These are phyloP conservation scores for Melanchra persicariae DNA, from an alignment of 2,888 invertebrate species.

Conservation along the genomic window DNA sequence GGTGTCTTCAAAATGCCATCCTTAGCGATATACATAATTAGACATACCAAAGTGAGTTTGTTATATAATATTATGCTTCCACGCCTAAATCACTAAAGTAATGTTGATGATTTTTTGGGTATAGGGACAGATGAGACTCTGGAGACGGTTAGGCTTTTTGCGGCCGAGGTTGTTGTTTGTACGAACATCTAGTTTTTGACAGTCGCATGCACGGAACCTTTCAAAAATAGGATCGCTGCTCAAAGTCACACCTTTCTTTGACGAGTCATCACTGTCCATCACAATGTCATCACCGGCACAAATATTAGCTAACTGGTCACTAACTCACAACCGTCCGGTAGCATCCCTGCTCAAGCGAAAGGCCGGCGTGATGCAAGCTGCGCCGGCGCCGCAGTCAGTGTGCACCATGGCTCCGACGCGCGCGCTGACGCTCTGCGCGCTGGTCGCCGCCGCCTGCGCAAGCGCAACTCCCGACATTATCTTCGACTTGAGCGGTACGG, in stretches of 20 bases:
- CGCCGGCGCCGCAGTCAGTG: constrained; percentile 41
- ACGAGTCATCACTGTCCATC: not conserved
- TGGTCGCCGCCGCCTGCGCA: constrained; percentile 41
- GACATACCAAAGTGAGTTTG: too few relatives aligned
- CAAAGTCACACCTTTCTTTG: not conserved
- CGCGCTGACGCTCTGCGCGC: constrained; percentile 57
- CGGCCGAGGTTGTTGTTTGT: too few relatives aligned
- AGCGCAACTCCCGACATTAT: constrained; percentile 52
- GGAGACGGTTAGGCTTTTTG: too few relatives aligned
- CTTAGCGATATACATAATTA: too few relatives aligned
- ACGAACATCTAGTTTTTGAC: too few relatives aligned
- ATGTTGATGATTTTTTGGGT: too few relatives aligned
- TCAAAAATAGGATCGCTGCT: not conserved
- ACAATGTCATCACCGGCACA: constrained; percentile 14
- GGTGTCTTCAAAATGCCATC: too few relatives aligned
- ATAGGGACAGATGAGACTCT: too few relatives aligned
- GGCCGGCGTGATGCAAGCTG: constrained; percentile 49
- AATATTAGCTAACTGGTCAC: not conserved
- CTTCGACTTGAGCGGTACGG: constrained; percentile 69
- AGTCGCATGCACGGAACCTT: not conserved
- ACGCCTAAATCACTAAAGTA: too few relatives aligned
- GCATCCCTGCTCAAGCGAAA: constrained; percentile 49
- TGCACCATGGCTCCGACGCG: constrained; percentile 64
- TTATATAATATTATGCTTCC: too few relatives aligned
- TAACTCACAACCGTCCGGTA: not conserved